Percentiles rank a stretch among this genome's conserved stretches.
phyloP scores from a whole-genome alignment of 2,797 vertebrate species.

The Falco naumanni region DNA sequence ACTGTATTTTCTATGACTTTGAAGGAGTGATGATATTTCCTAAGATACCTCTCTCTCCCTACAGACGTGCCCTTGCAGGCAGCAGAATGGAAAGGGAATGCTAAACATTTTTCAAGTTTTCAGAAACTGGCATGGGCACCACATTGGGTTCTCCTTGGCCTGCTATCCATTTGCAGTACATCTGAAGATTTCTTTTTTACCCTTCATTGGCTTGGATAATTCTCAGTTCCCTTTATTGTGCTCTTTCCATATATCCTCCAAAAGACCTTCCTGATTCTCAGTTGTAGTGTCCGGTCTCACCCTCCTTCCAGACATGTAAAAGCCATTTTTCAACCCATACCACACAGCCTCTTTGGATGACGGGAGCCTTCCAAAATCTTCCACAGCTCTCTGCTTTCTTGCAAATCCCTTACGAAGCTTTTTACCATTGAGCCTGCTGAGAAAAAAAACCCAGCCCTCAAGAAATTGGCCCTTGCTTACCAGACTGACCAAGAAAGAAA shows the following conservation, averaged over 20 bases:
- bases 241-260: background rate
- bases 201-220: background rate
- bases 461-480: background rate
- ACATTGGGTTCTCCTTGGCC: background rate
- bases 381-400: background rate
- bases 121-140: background rate
- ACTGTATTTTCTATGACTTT: background rate
- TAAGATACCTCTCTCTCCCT: background rate
- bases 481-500: background rate
- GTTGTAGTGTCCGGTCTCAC: background rate
- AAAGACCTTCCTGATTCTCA: background rate
- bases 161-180: background rate
- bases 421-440: background rate
- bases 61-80: background rate
- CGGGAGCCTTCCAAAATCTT: background rate
- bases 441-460: background rate
- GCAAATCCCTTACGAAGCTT: background rate
- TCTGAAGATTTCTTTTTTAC: background rate
- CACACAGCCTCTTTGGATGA: background rate
- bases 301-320: background rate
- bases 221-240: background rate
- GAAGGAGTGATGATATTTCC: background rate
- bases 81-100: background rate
- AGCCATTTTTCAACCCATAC: background rate
- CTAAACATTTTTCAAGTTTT: background rate